Evolutionary conservation across 2,888 invertebrate species (phyloP).

Genomic region (Drosophila helvetica): DNA sequence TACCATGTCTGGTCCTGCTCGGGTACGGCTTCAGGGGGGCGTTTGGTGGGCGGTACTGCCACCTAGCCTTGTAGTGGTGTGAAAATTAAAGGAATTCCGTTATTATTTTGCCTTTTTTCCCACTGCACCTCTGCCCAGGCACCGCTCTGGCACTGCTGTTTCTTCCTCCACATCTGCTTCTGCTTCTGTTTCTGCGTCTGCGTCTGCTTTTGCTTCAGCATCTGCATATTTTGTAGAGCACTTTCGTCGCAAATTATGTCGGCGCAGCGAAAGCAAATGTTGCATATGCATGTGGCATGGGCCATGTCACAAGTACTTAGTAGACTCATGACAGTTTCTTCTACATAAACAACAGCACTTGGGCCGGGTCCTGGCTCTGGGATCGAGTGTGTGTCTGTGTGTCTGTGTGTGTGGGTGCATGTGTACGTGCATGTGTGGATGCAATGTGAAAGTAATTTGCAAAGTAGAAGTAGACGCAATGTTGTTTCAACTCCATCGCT

Average conservation of each 20-base stretch:
- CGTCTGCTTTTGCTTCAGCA: background rate
- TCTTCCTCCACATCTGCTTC: background rate
- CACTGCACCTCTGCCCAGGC: background rate
- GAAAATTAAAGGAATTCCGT: slow-evolving; percentile 78
- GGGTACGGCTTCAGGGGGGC: background rate
- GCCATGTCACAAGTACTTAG: slow-evolving; percentile 77
- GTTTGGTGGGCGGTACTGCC: slow-evolving; percentile 16
- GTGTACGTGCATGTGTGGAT: background rate
- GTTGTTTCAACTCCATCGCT: slow-evolving; percentile 9
- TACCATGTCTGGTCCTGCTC: slow-evolving; percentile 12
- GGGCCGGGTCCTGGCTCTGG: background rate
- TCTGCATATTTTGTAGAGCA: slow-evolving; percentile 62
- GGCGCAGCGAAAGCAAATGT: slow-evolving; percentile 76
- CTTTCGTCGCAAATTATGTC: slow-evolving; percentile 77
- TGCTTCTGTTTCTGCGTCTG: background rate
- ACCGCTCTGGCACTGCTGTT: background rate
- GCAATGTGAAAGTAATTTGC: slow-evolving; percentile 74
- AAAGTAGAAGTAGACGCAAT: slow-evolving; percentile 62
- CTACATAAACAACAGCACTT: slow-evolving; percentile 38
- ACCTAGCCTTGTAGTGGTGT: slow-evolving; percentile 57
- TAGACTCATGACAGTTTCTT: slow-evolving; percentile 63
- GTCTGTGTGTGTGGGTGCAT: too few relatives aligned
- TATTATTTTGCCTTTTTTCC: slow-evolving; percentile 71
- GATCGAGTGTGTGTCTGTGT: background rate
- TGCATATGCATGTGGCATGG: slow-evolving; percentile 59